Conservation (phyloP, 35 echinoderm and acorn worm species). For the Nesometra sesokonis region DNA sequence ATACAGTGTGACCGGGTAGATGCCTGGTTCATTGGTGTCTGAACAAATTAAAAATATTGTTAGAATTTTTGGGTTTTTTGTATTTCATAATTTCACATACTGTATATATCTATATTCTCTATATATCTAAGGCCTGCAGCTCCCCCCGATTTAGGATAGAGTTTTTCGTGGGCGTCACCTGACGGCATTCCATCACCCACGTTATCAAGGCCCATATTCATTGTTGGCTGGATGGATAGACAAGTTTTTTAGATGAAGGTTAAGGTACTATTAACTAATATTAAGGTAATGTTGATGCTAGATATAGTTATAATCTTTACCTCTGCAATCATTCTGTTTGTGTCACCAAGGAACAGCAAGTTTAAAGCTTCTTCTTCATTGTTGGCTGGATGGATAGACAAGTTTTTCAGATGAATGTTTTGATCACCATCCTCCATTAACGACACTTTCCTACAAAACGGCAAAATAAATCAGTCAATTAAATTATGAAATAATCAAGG, state of each 20-base stretch:
- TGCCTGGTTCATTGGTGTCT: slow-evolving; percentile 99
- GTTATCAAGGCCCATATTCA: slow-evolving; percentile 91
- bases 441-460: slow-evolving; percentile 69
- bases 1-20: slow-evolving; percentile 98
- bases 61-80: no score
- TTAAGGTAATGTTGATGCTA: no score
- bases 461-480: not conserved
- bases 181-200: no score
- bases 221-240: slow-evolving; percentile 75
- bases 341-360: slow-evolving; percentile 89
- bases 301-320: slow-evolving; percentile 21
- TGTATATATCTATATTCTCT: no score
- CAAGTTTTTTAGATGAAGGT: slow-evolving; percentile 94
- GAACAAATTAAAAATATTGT: not conserved
- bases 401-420: slow-evolving; percentile 96
- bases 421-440: slow-evolving; percentile 91
- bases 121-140: no score
- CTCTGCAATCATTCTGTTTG: slow-evolving; percentile 99
- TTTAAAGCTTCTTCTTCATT: slow-evolving; percentile 98
- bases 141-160: no score
- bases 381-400: slow-evolving; percentile 71
- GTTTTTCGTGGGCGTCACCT: no score
- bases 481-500: not conserved
- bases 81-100: no score
- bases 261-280: no score